phyloP scores from a whole-genome alignment of 1,140 invertebrate species.

The Pseudomyrmex gracilis region DNA sequence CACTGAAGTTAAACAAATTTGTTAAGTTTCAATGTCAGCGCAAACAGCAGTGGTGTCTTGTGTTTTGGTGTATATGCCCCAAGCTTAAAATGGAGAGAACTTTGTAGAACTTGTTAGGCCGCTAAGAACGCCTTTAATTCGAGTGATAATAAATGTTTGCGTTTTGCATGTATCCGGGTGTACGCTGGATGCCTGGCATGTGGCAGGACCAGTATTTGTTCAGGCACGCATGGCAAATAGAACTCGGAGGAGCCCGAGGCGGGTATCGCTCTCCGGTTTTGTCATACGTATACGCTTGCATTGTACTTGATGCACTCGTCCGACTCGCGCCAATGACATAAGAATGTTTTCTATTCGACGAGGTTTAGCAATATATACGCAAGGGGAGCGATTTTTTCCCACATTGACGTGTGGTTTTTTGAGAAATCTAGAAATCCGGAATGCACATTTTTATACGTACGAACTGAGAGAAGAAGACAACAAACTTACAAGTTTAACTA shows the following conservation, averaged over 20 bases:
- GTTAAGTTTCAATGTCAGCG: too few species aligned
- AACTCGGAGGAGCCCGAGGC: constrained; percentile 25
- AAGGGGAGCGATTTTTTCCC: constrained; percentile 36
- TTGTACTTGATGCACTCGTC: constrained; percentile 57
- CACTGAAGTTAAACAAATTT: too few species aligned
- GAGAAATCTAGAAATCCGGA: not conserved
- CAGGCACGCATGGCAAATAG: constrained; percentile 77
- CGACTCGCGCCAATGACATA: constrained; percentile 60
- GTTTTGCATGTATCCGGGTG: constrained; percentile 67
- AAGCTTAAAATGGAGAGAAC: not conserved
- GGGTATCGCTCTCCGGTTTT: constrained; percentile 44
- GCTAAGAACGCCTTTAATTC: constrained; percentile 69
- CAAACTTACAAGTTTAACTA: too few species aligned
- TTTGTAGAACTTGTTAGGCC: constrained; percentile 34
- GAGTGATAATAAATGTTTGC: constrained; percentile 79
- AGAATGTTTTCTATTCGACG: constrained; percentile 64
- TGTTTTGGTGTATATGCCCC: too few species aligned
- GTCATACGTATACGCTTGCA: constrained; percentile 59
- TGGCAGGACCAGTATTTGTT: constrained; percentile 80
- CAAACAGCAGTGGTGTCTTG: too few species aligned
- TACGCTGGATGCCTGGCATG: constrained; percentile 74
- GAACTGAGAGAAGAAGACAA: not conserved
- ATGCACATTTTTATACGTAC: constrained; percentile 1
- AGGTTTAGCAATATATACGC: constrained; percentile 22
- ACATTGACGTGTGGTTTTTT: not conserved